Conservation (phyloP, 2,113 vertebrate genomes). For the Notothenia coriiceps region DNA sequence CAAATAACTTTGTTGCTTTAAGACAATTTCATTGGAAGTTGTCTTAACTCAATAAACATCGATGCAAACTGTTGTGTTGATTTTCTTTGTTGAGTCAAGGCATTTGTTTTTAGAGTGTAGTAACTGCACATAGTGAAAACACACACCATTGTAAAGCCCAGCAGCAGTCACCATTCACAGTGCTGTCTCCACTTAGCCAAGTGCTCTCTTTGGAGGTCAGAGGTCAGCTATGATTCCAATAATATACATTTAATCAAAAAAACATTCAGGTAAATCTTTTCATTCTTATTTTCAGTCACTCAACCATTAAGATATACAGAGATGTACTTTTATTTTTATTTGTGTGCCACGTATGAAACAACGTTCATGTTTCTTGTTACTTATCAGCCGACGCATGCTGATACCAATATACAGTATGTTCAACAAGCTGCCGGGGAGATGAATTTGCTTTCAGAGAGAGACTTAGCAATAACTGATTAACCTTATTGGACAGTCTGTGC, state of each 20-base stretch:
- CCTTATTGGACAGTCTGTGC: neutral
- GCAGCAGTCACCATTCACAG: neutral
- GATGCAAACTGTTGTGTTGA: no score
- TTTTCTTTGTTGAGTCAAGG: no score
- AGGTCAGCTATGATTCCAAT: neutral
- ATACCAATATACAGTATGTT: neutral
- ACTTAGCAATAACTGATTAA: neutral
- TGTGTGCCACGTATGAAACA: no score
- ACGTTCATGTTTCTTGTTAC: neutral
- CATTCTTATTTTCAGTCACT: no score
- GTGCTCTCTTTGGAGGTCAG: neutral
- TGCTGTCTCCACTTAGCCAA: neutral
- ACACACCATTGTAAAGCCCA: neutral
- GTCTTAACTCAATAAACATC: no score
- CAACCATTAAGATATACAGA: no score
- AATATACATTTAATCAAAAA: neutral
- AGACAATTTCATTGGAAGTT: no score
- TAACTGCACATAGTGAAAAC: conserved; percentile 27
- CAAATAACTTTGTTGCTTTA: no score
- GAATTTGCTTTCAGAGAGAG: neutral
- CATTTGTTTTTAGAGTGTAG: neutral
- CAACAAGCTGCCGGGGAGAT: neutral
- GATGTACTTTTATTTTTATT: no score
- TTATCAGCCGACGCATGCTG: neutral
- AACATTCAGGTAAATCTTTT: no score